These are phyloP conservation scores for Lepidocyrtoides sp. DNA, from an alignment of 2,888 invertebrate species.

Conservation along the genomic window DNA sequence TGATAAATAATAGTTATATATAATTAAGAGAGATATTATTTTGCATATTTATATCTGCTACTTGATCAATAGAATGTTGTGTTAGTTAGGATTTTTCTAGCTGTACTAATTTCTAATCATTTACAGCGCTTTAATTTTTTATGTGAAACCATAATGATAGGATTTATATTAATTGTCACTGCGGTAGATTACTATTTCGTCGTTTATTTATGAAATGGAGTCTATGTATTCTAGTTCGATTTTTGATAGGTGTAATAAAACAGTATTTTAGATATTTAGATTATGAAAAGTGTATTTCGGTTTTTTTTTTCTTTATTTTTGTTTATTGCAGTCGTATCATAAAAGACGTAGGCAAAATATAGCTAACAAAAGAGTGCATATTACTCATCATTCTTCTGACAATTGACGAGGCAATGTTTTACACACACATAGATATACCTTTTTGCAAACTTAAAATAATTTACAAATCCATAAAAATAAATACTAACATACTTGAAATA, in stretches of 20 bases:
- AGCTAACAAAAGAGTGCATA: no score
- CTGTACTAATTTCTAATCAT: conserved; percentile 64
- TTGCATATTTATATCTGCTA: not conserved
- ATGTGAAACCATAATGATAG: conserved; percentile 36
- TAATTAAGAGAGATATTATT: conserved; percentile 34
- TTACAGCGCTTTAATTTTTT: conserved; percentile 75
- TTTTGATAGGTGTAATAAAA: conserved; percentile 47
- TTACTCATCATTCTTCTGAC: no score
- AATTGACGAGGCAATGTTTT: no score
- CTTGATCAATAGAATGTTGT: not conserved
- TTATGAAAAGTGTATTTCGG: not conserved
- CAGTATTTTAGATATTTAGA: conserved; percentile 53
- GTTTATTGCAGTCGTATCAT: no score
- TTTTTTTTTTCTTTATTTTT: no score
- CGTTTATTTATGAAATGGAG: conserved; percentile 9
- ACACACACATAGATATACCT: no score
- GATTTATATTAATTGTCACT: conserved; percentile 3
- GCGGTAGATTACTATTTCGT: conserved; percentile 26
- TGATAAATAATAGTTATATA: not conserved
- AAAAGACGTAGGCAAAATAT: no score
- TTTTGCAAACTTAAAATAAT: no score
- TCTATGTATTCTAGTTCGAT: conserved; percentile 13
- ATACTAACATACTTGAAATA: no score
- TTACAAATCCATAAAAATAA: no score
- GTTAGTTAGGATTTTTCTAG: conserved; percentile 14